Evolutionary conservation across 2,888 invertebrate genomes (phyloP), one percentile per base, ranked within the genome.

Genomic region (Leistus spinibarbis): DNA sequence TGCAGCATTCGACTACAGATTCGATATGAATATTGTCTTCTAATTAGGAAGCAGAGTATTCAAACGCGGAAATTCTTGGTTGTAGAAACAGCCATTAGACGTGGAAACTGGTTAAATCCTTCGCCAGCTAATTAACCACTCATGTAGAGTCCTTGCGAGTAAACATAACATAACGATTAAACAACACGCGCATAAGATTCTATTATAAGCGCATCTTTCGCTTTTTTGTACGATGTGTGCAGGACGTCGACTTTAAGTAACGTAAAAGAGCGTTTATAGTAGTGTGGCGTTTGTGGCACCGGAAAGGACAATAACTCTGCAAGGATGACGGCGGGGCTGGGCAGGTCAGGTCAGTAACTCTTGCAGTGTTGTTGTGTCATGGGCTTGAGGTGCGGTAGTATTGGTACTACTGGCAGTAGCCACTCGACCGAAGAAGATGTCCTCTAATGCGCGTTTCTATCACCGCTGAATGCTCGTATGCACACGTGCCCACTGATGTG

Each of bases 341-440:
- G 16, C 40, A 13, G 40, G 17, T 7, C 60, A 60, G 60, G 60
- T 60, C 17, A 60, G 60, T 60, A 60, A 60, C 60, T 60, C 60
- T 17, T 60, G 60, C 60, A 60, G 60, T 22, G 22, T 19, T 20
- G 19, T 17, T 60, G 60, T 60, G 40, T 40, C 40, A 40, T 40
- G 40, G 40, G 17, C 17, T 17, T 60, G n/a, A 60, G 60, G 40
- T 40, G 40, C 40, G 40, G 40, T 40, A 40, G 40, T 40, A 40
- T 40, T 40, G 13, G 40, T 40, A 40, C 10, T 40, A 10, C 10
- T 40, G 40, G 3, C 16, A 20, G 60, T 60, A 60, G 60, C 60
- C 17, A 60, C 17, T 60, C 17, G 22, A 60, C 60, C 60, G 60
- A 60, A 60, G 17, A 60, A 60, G 60, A 20, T 60, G 60, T 60